These are phyloP conservation scores for Drosophila miranda DNA, from an alignment of 1,140 invertebrate genomes.

Conservation along the genomic window DNA sequence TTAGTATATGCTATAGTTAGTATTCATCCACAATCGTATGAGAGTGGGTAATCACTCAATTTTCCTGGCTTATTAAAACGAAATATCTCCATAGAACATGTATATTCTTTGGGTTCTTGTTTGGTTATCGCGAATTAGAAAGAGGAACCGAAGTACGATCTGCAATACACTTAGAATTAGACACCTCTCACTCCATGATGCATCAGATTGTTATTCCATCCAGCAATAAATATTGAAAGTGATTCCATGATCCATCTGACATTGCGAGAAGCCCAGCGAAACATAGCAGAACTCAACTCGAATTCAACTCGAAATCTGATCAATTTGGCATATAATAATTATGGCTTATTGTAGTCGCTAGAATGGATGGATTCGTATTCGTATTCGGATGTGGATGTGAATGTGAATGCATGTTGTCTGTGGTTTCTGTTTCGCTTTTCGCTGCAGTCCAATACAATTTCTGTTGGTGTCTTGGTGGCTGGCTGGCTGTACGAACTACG, in stretches of 20 bases:
- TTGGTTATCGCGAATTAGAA: too few relatives aligned
- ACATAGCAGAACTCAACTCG: conserved; percentile 8
- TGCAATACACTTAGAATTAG: background rate
- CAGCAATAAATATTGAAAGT: conserved; percentile 10
- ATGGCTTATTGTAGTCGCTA: conserved; percentile 73
- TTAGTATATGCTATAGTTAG: too few relatives aligned
- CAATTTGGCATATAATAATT: conserved; percentile 74
- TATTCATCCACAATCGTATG: too few relatives aligned
- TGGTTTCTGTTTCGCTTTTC: conserved; percentile 22
- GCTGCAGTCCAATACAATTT: conserved; percentile 40
- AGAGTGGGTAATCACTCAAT: too few relatives aligned
- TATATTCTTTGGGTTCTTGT: too few relatives aligned
- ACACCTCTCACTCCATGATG: conserved; percentile 17
- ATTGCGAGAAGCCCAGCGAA: conserved; percentile 15
- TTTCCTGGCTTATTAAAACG: too few relatives aligned
- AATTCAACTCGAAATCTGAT: conserved; percentile 31
- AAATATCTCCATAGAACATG: too few relatives aligned
- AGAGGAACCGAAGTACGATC: background rate
- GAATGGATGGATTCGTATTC: conserved; percentile 25
- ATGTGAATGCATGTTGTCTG: conserved; percentile 27
- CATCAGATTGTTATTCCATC: conserved; percentile 12
- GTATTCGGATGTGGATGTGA: too few relatives aligned
- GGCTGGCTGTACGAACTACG: background rate
- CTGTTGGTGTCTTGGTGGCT: conserved; percentile 18
- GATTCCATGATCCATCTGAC: conserved; percentile 43